A percentile compares a stretch with the other conserved stretches of the same genome.
Evolutionary conservation across 2,888 invertebrate species (phyloP).

Genomic region (Pachycephus smyrnensis): DNA sequence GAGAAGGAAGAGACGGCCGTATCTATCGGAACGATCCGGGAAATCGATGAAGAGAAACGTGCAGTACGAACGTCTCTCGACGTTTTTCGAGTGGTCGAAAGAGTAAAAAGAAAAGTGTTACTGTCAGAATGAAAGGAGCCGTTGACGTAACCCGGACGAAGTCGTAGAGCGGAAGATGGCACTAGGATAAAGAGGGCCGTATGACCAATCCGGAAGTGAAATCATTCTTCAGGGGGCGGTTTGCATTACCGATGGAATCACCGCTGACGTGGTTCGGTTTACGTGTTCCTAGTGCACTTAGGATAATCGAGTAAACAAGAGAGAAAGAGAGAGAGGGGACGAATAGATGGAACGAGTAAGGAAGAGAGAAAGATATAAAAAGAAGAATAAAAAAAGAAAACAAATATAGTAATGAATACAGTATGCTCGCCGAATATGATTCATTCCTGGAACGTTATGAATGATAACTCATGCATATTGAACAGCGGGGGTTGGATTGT

Average conservation of each 20-base stretch:
- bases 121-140: neutral
- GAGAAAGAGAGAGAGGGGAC: constrained; percentile 5
- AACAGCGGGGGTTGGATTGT: constrained; percentile 44
- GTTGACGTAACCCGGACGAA: neutral
- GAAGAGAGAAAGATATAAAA: neutral
- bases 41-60: neutral
- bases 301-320: constrained; percentile 10
- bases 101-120: too few relatives aligned
- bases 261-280: neutral
- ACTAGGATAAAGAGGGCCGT: neutral
- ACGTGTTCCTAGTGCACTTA: neutral
- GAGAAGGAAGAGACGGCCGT: neutral
- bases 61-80: neutral
- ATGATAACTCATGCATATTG: constrained; percentile 59
- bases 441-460: constrained; percentile 46
- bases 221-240: neutral
- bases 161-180: neutral
- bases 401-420: constrained; percentile 26
- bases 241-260: neutral
- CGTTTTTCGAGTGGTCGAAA: neutral
- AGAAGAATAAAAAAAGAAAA: constrained; percentile 20
- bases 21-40: neutral
- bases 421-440: constrained; percentile 37
- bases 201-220: neutral
- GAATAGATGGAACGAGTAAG: constrained; percentile 21